Base-by-base conservation (phyloP, 1,140 invertebrate species). In the Lasaia peninsularis region DNA sequence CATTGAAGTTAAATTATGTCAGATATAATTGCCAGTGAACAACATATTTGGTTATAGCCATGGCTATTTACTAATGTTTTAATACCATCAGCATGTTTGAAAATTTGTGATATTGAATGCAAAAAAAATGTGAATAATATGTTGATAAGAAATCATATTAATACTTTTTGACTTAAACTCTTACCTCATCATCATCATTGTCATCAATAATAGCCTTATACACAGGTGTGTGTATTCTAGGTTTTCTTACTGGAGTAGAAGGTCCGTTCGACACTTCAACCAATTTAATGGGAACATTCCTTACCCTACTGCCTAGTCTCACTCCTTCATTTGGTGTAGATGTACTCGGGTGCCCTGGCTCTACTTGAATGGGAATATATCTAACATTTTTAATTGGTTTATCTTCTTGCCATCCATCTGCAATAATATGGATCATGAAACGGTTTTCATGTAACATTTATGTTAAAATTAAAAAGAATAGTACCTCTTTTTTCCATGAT, bases 301-400 rank as follows among this genome's bases (percentile, higher is more conserved):
- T 67, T 5, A 65, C 49, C 31, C 75, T 58, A 33, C 55, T 71
- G 5, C 56, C 56, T 20, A 56, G 35, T 32, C 65, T 80, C 24
- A 34, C 55, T 7, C 59, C 44, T 24, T 78, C 78, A 35, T 75
- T 78, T 10, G 85, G 85, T 10, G 85, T 88, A 7, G 85, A 88
- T 18, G 85, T 86, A 37, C 77, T 85, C 0, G 85, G 80, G 52
- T 80, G 66, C 16, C 71, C 78, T 28, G 60, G 14, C 56, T 86
- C 85, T 21, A 84, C 24, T 58, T 82, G 75, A 54, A 88, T 86
- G 32, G 85, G 85, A 8, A 86, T 71, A 67, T 85, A 80, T 54
- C 82, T 68, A 31, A 85, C 69, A 66, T 79, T 78, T 62, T 77
- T 79, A 28, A 55, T 64, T 50, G 54, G 56, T 44, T 67, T 75